Evolutionary conservation across 1,140 invertebrate species (phyloP).

Genomic region (Aphis gossypii): DNA sequence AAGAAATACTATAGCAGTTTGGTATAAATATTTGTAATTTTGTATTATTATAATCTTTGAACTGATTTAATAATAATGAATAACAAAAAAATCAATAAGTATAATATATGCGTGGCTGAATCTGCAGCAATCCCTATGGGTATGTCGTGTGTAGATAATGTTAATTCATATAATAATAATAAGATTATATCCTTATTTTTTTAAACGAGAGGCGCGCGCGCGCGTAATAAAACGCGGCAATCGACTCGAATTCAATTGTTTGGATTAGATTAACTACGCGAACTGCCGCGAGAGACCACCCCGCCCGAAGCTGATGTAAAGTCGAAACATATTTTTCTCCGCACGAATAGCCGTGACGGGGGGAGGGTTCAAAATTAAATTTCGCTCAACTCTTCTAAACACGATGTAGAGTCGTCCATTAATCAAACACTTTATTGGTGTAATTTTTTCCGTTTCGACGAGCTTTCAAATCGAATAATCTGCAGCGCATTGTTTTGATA

Average conservation of each 20-base stretch:
- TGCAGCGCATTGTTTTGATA: too few species aligned
- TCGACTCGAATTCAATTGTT: background rate
- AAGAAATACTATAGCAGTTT: too few species aligned
- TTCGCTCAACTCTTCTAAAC: background rate
- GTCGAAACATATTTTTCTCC: constrained; percentile 1
- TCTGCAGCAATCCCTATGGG: too few species aligned
- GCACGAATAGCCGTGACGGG: background rate
- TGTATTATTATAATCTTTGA: too few species aligned
- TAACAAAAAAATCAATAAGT: too few species aligned
- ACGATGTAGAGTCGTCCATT: background rate
- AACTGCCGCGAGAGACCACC: background rate
- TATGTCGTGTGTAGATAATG: too few species aligned
- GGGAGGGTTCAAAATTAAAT: background rate
- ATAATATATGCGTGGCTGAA: too few species aligned
- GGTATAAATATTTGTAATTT: too few species aligned
- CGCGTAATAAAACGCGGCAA: background rate
- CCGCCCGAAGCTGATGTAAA: background rate
- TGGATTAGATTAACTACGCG: background rate
- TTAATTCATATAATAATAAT: background rate
- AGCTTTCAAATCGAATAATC: background rate
- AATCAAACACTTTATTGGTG: background rate
- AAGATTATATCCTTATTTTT: background rate
- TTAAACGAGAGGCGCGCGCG: background rate
- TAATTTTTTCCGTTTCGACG: background rate
- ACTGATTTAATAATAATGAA: too few species aligned